phyloP scores from a whole-genome alignment of 2,797 vertebrate species.

The Manis pentadactyla region DNA sequence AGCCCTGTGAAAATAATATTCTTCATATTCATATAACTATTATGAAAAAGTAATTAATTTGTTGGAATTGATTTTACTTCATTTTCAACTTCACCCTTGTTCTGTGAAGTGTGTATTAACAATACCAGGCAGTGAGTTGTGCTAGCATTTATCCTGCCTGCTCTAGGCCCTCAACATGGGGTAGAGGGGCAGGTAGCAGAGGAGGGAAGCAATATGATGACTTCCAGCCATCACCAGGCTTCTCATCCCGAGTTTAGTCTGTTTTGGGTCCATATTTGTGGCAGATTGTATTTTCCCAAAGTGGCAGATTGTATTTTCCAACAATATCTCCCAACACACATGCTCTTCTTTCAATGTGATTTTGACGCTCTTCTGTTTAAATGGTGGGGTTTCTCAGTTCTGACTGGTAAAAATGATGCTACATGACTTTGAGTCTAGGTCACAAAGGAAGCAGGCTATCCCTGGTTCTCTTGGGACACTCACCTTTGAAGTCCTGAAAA shows the following conservation, averaged over 20 bases:
- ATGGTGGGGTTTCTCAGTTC: not conserved
- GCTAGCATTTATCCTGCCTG: not conserved
- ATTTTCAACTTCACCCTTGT: slow-evolving; percentile 37
- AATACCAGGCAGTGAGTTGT: not conserved
- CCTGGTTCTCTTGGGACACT: not conserved
- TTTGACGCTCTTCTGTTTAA: not conserved
- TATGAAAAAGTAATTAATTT: slow-evolving; percentile 56
- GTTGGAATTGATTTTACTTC: slow-evolving; percentile 71
- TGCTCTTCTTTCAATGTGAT: not conserved
- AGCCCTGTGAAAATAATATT: slow-evolving; percentile 39
- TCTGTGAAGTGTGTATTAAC: slow-evolving; percentile 46
- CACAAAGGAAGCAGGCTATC: too few species aligned
- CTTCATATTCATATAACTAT: slow-evolving; percentile 67
- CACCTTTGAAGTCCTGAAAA: not conserved
- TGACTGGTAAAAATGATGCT: not conserved
- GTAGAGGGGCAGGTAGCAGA: rapidly evolving
- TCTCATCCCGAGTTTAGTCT: not conserved
- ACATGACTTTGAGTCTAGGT: not conserved
- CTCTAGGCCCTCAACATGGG: not conserved
- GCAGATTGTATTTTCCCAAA: not conserved
- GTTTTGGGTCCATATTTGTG: not conserved
- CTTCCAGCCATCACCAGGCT: not conserved
- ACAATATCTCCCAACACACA: not conserved
- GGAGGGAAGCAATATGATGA: not conserved
- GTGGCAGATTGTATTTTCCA: not conserved